Percentiles rank a stretch among this genome's conserved stretches.
Conservation (phyloP, 1,140 invertebrate genomes). For the Samia ricini region DNA sequence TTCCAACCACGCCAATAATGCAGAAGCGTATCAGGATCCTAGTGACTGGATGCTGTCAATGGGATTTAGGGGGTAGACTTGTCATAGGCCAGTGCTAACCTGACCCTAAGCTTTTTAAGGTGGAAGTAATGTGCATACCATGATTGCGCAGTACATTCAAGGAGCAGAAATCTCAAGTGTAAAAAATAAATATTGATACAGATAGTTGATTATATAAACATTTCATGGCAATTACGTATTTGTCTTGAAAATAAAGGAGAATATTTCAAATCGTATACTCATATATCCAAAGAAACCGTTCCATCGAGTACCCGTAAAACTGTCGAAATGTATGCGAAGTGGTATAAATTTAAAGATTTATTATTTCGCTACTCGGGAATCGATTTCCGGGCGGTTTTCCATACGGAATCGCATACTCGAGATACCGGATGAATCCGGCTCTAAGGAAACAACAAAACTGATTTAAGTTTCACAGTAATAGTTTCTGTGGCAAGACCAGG, state of each 20-base stretch:
- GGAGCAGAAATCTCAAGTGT: no score
- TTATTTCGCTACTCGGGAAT: background rate
- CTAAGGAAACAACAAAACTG: constrained; percentile 35
- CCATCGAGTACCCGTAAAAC: background rate
- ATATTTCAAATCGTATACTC: background rate
- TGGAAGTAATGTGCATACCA: no score
- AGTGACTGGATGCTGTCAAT: no score
- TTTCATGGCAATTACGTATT: no score
- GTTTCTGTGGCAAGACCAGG: constrained; percentile 36
- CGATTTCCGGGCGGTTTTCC: constrained; percentile 2
- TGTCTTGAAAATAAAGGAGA: background rate
- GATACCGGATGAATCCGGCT: constrained; percentile 22
- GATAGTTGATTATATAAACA: no score
- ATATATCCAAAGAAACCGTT: background rate
- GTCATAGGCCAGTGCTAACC: no score
- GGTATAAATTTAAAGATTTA: constrained; percentile 2
- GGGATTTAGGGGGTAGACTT: no score
- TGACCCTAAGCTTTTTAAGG: no score
- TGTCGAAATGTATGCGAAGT: background rate
- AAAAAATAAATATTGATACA: no score
- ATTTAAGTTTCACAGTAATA: constrained; percentile 50
- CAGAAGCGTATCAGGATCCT: no score
- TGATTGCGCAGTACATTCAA: no score
- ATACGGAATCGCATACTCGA: constrained; percentile 18
- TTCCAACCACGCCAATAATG: no score